A percentile compares a stretch with the other conserved stretches of the same genome.
phyloP scores from a whole-genome alignment of 1,140 invertebrate species.

The Capitella teleta region DNA sequence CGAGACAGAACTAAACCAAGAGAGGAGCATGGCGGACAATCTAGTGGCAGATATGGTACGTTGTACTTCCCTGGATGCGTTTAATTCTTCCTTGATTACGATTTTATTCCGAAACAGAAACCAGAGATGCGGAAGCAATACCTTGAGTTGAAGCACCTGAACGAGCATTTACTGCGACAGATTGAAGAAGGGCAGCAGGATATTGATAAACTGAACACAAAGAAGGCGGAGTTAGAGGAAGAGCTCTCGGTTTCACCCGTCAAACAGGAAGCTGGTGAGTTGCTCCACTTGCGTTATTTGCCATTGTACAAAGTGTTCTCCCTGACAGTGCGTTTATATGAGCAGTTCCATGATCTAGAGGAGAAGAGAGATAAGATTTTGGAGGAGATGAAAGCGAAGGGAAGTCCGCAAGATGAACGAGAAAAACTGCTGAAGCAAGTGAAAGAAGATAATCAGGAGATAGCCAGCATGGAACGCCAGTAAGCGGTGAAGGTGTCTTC shows the following conservation, averaged over 20 bases:
- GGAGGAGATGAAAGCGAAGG: conserved; percentile 56
- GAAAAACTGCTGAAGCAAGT: conserved; percentile 62
- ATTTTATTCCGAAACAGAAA: too few species aligned
- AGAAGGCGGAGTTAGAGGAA: conserved; percentile 57
- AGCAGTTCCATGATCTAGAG: conserved; percentile 57
- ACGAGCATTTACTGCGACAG: conserved; percentile 48
- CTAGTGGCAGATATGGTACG: conserved; percentile 50
- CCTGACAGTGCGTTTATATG: conserved; percentile 50
- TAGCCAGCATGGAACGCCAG: conserved; percentile 62
- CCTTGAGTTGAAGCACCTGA: conserved; percentile 44
- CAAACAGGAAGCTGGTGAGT: conserved; percentile 55
- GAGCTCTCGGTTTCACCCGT: conserved; percentile 55
- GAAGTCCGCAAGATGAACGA: conserved; percentile 63
- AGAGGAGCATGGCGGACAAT: conserved; percentile 52
- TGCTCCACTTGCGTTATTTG: too few species aligned
- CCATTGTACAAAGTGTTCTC: too few species aligned
- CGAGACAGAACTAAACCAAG: conserved; percentile 58
- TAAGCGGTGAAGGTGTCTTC: too few species aligned
- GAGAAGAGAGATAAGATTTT: conserved; percentile 54
- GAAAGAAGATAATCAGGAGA: conserved; percentile 69
- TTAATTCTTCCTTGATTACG: too few species aligned
- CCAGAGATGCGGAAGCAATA: conserved; percentile 46
- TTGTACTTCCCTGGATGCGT: too few species aligned
- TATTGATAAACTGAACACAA: conserved; percentile 52
- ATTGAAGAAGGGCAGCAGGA: conserved; percentile 53